Base-by-base conservation (phyloP, 2,797 vertebrate species). In the Champsocephalus gunnari region DNA sequence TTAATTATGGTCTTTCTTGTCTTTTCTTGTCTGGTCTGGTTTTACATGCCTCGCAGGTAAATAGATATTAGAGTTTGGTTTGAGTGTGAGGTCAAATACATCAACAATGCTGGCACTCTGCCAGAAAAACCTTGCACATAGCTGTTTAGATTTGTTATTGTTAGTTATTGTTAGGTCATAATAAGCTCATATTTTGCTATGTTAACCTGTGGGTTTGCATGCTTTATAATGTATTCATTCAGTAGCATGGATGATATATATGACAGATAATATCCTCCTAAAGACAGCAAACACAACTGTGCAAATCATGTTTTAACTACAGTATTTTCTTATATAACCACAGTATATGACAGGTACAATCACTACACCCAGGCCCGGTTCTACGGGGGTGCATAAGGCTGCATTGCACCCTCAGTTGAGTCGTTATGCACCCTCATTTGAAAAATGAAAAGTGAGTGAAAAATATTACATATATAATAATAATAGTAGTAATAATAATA, bases 61-160 rank as follows among this genome's bases (percentile, higher is more conserved):
- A 67, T 34, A 21, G 24, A 67, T 64, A 32, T 66, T 13, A 60
- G 17, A 6, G 9, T 63, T 53, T 12, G 11, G 59, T 59, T 50
- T 68, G 17, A 75, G 11, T 70, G 38, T 47, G 19, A 67, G 43
- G 54, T 75, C 59, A 73, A 66, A 49, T 61, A 66, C 49, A 62
- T 77, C 24, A 44, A 34, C 32, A 56, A 21, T 41, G 34, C 9
- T n/a, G 4, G 16, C 34, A 24, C 28, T 60, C 71, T 45, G 44
- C 59, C 21, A 16, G 49, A 54, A 32, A 55, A 53, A 32, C 19
- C 43, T 53, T 62, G 28, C 49, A 2, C 0, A 4, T 44, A n/a
- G 53, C 0, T 48, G 32, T 50, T 59, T 41, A 24, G 14, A 54
- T 75, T 61, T 47, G 32, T 43, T 63, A 66, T 55, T 68, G 3